Base-by-base conservation (phyloP, 1,140 invertebrate genomes). In the Drosophila subobscura region DNA sequence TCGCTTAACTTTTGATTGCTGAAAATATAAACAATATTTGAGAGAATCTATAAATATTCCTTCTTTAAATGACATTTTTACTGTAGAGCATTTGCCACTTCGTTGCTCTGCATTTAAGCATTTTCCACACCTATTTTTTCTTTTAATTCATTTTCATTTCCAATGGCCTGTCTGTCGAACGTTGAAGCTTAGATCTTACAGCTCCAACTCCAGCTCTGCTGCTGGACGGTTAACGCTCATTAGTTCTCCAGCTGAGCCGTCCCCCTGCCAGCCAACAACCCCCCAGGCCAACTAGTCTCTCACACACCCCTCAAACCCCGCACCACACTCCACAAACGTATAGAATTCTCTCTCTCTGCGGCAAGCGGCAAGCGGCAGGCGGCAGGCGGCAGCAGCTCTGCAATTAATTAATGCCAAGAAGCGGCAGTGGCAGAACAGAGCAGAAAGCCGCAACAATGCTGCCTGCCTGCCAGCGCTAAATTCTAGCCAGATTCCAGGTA, bases 401-500 rank as follows among this genome's bases (percentile, higher is more conserved):
- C 81, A 85, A 86, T 85, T 85, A 85, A 85, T 85, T 85, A 85
- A 85, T 85, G 81, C 81, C 78, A 72, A 68, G 66, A 50, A 66
- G 22, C 53, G 66, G 51, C 46, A 75, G 20, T 53, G 60, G 50
- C 53, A 66, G 41, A 67, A 29, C 44, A 72, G 46, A 65, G 59
- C 53, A 85, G 77, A 80, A 81, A 81, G 55, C 67, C 60, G 72
- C 80, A 86, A 85, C 73, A 85, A 85, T 86, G 81, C 80, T 77
- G 16, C 16, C 16, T 77, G 81, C 72, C 76, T 72, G 80, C 52
- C 72, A 84, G 80, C 66, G 80, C 80, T 86, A 77, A 85, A 85
- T 85, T 86, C 81, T 86, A 86, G 70, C 83, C 81, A 86, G 83
- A 86, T 86, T 86, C 81, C 81, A 88, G 78, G 59, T 88, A 86